Evolutionary conservation across 2,888 invertebrate genomes (phyloP), one percentile per base, ranked within the genome.

Genomic region (Oscheius sp.): DNA sequence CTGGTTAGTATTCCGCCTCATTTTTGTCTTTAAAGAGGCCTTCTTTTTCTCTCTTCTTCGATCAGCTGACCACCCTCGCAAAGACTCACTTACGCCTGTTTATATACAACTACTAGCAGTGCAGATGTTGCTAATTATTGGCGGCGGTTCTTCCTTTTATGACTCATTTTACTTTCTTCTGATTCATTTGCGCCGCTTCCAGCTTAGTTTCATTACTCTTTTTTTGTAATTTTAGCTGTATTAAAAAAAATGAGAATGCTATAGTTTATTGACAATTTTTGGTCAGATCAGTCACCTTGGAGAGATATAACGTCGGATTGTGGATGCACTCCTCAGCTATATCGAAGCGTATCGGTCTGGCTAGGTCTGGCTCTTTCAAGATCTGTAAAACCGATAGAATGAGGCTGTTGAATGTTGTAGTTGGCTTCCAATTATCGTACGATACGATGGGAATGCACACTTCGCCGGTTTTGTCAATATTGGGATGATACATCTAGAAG

Each of bases 81-180:
- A 17, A 61, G 61, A 25, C 45, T 50, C 23, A 50, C 42, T 34
- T 52, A 55, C 55, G 55, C 55, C 3, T 61, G 61, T 42, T 61
- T 61, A 61, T 61, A 61, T 45, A 61, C 61, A 61, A 17, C 42
- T 42, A n/a, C n/a, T n/a, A n/a, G n/a, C n/a, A n/a, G n/a, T n/a
- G n/a, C n/a, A n/a, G n/a, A n/a, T n/a, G n/a, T n/a, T n/a, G n/a
- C n/a, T n/a, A n/a, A n/a, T n/a, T n/a, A n/a, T n/a, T n/a, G n/a
- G n/a, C n/a, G n/a, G n/a, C n/a, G n/a, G n/a, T n/a, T n/a, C n/a
- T n/a, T n/a, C n/a, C n/a, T n/a, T n/a, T n/a, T n/a, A n/a, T n/a
- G 15, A 42, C 17, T 42, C 42, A 42, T 12, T 15, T 17, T 42
- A n/a, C 42, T 42, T 42, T 15, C 12, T 42, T 17, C 5, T 42